phyloP scores from a whole-genome alignment of 53 echinoderm and acorn worm genomes.

The Patiria pectinifera region DNA sequence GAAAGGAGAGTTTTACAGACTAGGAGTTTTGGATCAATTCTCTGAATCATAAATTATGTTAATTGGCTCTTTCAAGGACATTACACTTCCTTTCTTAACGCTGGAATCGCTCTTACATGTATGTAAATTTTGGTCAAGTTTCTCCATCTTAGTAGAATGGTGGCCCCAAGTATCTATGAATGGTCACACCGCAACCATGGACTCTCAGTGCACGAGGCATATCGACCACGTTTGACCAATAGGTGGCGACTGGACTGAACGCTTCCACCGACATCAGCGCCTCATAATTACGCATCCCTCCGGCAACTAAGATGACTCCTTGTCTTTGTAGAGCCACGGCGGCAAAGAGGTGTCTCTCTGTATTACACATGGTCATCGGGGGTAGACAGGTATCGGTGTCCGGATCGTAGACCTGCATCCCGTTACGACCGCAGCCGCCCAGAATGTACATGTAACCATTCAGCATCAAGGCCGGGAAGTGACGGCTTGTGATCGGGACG shows the following conservation, averaged over 20 bases:
- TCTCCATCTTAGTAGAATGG: constrained; percentile 56
- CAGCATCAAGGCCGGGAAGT: constrained; percentile 75
- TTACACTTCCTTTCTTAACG: too few species aligned
- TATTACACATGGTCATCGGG: constrained; percentile 75
- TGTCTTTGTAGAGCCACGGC: constrained; percentile 66
- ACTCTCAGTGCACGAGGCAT: constrained; percentile 83
- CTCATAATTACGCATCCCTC: constrained; percentile 85
- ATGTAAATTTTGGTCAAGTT: not conserved
- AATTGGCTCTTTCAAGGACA: too few species aligned
- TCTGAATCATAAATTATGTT: too few species aligned
- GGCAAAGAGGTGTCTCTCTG: constrained; percentile 85
- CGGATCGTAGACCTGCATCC: constrained; percentile 83
- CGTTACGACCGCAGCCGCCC: constrained; percentile 76
- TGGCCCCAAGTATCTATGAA: constrained; percentile 78
- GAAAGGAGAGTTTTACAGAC: too few species aligned
- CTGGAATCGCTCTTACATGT: too few species aligned
- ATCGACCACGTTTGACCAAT: constrained; percentile 62
- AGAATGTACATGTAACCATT: constrained; percentile 77
- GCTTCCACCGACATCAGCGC: constrained; percentile 69
- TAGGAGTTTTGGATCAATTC: too few species aligned
- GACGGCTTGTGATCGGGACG: constrained; percentile 73
- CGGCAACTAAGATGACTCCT: constrained; percentile 72
- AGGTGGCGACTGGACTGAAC: constrained; percentile 62
- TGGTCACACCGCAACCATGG: constrained; percentile 75
- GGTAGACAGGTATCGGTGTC: constrained; percentile 67